A percentile compares a stretch with the other conserved stretches of the same genome.
These are phyloP conservation scores for Caenorhabditis doughertyi DNA, from an alignment of 2,888 invertebrate species.

Conservation along the genomic window DNA sequence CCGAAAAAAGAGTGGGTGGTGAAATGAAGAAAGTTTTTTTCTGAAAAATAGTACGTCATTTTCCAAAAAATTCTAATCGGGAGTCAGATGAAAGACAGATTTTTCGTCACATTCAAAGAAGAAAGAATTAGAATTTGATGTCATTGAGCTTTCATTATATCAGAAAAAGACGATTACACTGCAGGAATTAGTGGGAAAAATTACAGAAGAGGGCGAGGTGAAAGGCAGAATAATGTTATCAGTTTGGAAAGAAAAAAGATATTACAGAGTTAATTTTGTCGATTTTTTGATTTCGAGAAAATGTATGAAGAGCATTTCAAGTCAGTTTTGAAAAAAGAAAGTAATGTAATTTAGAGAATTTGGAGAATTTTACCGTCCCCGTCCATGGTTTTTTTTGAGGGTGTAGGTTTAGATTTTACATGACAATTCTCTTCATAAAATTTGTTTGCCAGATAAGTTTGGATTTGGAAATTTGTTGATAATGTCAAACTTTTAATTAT, in stretches of 20 bases:
- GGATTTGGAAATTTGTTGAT: no score
- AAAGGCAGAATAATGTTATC: slow-evolving; percentile 2
- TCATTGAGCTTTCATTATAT: not conserved
- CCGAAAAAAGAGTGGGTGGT: slow-evolving; percentile 24
- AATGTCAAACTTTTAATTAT: no score
- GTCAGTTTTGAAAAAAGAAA: not conserved
- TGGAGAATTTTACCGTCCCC: no score
- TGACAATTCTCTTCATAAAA: no score
- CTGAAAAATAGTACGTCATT: slow-evolving; percentile 5
- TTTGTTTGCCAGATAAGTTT: no score
- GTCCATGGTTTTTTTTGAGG: no score
- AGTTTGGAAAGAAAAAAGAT: not conserved
- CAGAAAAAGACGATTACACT: slow-evolving; percentile 4
- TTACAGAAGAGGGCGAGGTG: slow-evolving; percentile 18
- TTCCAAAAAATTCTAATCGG: not conserved
- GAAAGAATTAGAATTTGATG: not conserved
- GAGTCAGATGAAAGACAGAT: no score
- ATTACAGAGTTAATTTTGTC: slow-evolving; percentile 8
- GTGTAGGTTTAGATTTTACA: no score
- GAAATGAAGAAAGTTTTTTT: not conserved
- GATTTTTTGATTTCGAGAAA: slow-evolving; percentile 10
- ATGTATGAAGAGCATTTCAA: not conserved
- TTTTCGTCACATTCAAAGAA: not conserved
- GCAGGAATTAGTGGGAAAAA: slow-evolving; percentile 5
- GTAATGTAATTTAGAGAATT: no score